These are phyloP conservation scores for Phyto melanocephala DNA, from an alignment of 2,888 invertebrate species.

Conservation along the genomic window DNA sequence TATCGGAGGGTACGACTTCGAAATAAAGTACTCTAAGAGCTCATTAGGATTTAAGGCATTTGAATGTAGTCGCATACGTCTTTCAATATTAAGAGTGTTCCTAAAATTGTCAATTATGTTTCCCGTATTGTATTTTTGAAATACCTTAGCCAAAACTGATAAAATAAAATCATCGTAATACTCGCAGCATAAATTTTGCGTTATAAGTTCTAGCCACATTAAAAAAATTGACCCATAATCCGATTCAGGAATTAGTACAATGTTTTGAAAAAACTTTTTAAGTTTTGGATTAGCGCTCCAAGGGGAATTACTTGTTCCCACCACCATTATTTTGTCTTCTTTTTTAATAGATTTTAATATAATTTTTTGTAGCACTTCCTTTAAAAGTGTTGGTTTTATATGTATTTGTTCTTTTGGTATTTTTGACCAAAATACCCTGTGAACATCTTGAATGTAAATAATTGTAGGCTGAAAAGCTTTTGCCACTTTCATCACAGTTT, in stretches of 20 bases:
- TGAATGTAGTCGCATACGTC: conserved; percentile 70
- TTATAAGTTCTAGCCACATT: conserved; percentile 72
- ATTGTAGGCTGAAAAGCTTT: conserved; percentile 82
- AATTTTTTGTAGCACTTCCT: conserved; percentile 79
- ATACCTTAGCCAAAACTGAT: conserved; percentile 73
- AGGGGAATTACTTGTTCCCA: conserved; percentile 81
- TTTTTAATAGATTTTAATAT: conserved; percentile 80
- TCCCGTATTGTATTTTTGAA: conserved; percentile 75
- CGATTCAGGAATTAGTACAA: conserved; percentile 74
- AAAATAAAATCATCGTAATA: conserved; percentile 68
- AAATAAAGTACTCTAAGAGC: conserved; percentile 73
- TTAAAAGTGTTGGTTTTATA: conserved; percentile 80
- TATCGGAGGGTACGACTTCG: conserved; percentile 63
- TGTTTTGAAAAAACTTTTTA: conserved; percentile 73
- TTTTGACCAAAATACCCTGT: conserved; percentile 81
- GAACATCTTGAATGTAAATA: conserved; percentile 81
- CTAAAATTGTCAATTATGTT: conserved; percentile 74
- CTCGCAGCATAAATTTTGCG: conserved; percentile 69
- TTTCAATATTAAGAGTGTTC: conserved; percentile 69
- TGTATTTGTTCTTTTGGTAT: conserved; percentile 75
- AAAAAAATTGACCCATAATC: conserved; percentile 76
- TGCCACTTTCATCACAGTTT: conserved; percentile 82
- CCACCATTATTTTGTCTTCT: conserved; percentile 80
- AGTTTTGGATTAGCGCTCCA: conserved; percentile 79
- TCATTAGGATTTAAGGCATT: conserved; percentile 70